Conservation (phyloP, 1,140 invertebrate species). For the Achroia grisella region DNA sequence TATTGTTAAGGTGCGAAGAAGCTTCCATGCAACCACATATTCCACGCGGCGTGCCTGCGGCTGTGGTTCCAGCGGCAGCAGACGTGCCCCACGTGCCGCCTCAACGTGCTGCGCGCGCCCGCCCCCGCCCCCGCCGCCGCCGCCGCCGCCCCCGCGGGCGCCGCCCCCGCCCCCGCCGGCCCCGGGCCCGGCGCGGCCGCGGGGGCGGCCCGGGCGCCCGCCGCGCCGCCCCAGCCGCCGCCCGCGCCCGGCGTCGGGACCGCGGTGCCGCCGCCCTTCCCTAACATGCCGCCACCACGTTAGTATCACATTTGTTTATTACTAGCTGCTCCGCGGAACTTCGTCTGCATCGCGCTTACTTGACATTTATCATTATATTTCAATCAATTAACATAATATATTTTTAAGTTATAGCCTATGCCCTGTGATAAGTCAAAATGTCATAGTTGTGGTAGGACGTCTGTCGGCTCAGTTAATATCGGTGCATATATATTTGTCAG, state of each 20-base stretch:
- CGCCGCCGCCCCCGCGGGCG: slow-evolving; percentile 50
- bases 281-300: slow-evolving; percentile 48
- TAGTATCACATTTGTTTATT: no score
- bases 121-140: slow-evolving; percentile 46
- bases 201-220: slow-evolving; percentile 52
- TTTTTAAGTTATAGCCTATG: no score
- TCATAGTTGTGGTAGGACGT: no score
- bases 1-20: slow-evolving; percentile 89
- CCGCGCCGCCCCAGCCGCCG: background rate
- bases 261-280: slow-evolving; percentile 80
- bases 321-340: no score
- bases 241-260: slow-evolving; percentile 71
- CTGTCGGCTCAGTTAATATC: no score
- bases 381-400: no score
- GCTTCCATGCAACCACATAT: slow-evolving; percentile 99
- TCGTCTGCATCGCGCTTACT: no score
- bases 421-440: no score
- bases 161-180: slow-evolving; percentile 71
- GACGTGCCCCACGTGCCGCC: slow-evolving; percentile 98
- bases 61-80: slow-evolving; percentile 99
- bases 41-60: slow-evolving; percentile 97
- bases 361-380: no score
- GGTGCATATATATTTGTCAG: slow-evolving; percentile 26
- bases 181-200: slow-evolving; percentile 63
- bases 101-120: slow-evolving; percentile 92